Percentiles rank a stretch among this genome's conserved stretches.
Evolutionary conservation across 2,113 vertebrate species (phyloP).

Genomic region (Scomber japonicus): DNA sequence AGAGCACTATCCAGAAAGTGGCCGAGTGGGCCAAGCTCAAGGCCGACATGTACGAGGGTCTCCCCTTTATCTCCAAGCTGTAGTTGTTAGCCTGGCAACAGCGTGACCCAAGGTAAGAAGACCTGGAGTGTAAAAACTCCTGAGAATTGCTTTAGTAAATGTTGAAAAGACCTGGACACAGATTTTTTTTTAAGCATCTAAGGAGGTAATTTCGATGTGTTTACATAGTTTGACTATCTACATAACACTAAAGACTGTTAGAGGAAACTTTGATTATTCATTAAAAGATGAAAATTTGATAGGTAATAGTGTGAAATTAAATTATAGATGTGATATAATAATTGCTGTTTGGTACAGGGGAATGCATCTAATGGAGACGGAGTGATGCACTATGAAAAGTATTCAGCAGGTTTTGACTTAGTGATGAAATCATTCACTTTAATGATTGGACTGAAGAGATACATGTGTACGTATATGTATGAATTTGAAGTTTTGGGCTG

Average conservation of each 20-base stretch:
- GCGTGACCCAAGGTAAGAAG: conserved; percentile 5
- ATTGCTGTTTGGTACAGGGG: neutral
- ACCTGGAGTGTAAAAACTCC: neutral
- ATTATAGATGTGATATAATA: neutral
- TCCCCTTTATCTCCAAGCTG: conserved; percentile 91
- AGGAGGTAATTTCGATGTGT: no score
- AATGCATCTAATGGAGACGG: neutral
- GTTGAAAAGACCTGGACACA: neutral
- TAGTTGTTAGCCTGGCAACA: conserved; percentile 56
- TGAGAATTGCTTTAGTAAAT: neutral
- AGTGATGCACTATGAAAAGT: neutral
- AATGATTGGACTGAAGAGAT: neutral
- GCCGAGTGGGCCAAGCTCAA: conserved; percentile 94
- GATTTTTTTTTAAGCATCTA: conserved; percentile 2
- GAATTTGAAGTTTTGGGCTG: neutral
- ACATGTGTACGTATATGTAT: conserved; percentile 1
- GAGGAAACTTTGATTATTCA: neutral
- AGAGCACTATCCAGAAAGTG: conserved; percentile 89
- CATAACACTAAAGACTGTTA: conserved; percentile 10
- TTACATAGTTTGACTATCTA: neutral
- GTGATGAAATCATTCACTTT: neutral
- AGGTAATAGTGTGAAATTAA: neutral
- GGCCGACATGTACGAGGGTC: conserved; percentile 92
- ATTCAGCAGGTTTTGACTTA: conserved; percentile 1
- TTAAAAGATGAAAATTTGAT: neutral